These are phyloP conservation scores for Oreocharis arfaki DNA, from an alignment of 2,113 vertebrate species.

Conservation along the genomic window DNA sequence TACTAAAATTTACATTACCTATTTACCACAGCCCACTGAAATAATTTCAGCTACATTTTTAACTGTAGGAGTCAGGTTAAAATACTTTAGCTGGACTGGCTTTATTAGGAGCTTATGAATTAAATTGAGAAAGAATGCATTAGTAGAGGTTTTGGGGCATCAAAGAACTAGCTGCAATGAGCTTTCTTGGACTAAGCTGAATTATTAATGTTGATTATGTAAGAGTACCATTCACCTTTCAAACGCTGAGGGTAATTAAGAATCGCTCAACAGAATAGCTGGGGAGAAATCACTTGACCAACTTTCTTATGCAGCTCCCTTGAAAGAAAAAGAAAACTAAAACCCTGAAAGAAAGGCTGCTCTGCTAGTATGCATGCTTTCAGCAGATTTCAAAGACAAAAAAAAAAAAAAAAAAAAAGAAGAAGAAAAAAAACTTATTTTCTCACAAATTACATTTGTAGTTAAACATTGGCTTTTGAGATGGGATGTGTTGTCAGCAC, in stretches of 20 bases:
- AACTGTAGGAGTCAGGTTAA: background rate
- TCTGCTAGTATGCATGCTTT: background rate
- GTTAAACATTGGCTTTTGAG: slow-evolving; percentile 20
- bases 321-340: background rate
- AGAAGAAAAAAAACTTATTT: background rate
- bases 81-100: background rate
- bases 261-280: background rate
- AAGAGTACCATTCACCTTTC: slow-evolving; percentile 58
- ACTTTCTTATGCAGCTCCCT: background rate
- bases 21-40: background rate
- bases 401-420: background rate
- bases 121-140: background rate
- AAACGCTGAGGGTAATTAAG: slow-evolving; percentile 42
- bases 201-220: slow-evolving; percentile 54
- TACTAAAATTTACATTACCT: background rate
- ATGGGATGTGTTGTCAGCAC: slow-evolving; percentile 22
- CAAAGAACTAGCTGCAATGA: slow-evolving; percentile 12
- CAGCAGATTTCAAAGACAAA: background rate
- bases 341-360: background rate
- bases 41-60: background rate
- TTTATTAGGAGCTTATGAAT: slow-evolving; percentile 3
- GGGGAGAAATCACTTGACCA: background rate
- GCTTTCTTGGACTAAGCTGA: slow-evolving; percentile 11
- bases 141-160: background rate
- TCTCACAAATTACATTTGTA: slow-evolving; percentile 31